phyloP scores from a whole-genome alignment of 2,113 vertebrate species.

The Conger conger region DNA sequence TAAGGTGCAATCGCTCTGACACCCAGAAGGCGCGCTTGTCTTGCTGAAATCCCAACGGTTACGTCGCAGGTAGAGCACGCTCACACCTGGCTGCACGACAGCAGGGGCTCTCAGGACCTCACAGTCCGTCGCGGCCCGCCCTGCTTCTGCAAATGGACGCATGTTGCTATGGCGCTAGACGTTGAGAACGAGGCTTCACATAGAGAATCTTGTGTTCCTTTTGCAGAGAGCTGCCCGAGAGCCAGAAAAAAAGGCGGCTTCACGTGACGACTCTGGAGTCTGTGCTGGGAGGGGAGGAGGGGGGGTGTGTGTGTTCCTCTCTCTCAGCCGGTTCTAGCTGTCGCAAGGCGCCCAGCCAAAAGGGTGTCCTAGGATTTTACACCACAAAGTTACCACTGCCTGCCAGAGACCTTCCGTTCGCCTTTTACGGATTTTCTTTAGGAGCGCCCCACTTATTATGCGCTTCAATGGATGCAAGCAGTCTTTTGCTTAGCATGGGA shows the following conservation, averaged over 20 bases:
- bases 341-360: slow-evolving; percentile 58
- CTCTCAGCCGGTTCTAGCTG: slow-evolving; percentile 38
- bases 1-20: background rate
- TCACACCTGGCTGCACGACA: slow-evolving; percentile 18
- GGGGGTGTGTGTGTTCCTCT: slow-evolving; percentile 1
- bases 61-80: slow-evolving; percentile 25
- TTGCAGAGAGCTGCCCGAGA: slow-evolving; percentile 80
- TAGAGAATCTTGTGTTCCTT: slow-evolving; percentile 90
- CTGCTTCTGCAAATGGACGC: slow-evolving; percentile 61
- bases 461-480: slow-evolving; percentile 81
- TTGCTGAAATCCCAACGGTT: slow-evolving; percentile 34
- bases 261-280: slow-evolving; percentile 62
- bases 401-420: background rate
- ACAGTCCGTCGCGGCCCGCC: slow-evolving; percentile 43
- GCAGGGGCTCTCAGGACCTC: slow-evolving; percentile 33
- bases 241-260: slow-evolving; percentile 68
- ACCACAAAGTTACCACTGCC: slow-evolving; percentile 6
- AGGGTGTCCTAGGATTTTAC: slow-evolving; percentile 56
- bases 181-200: slow-evolving; percentile 78
- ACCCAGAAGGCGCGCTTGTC: background rate
- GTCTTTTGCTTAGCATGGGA: slow-evolving; percentile 78
- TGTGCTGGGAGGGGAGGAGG: slow-evolving; percentile 24
- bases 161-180: slow-evolving; percentile 67
- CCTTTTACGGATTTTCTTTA: slow-evolving; percentile 56
- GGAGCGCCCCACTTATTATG: slow-evolving; percentile 79